Evolutionary conservation across 1,140 invertebrate species (phyloP), one percentile per base, ranked within the genome.

Genomic region (Camponotus pennsylvanicus): DNA sequence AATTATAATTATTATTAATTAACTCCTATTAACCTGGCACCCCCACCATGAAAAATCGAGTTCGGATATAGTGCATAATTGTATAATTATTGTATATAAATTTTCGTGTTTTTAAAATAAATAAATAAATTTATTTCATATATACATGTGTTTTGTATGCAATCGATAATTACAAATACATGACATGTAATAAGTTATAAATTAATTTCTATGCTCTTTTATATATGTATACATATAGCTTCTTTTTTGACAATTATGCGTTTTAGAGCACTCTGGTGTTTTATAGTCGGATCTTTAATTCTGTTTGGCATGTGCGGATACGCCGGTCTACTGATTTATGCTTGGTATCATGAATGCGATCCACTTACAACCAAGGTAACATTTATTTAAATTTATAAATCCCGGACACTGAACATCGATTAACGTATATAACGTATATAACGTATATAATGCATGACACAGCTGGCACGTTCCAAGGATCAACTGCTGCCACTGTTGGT

Each of bases 321-420:
- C 92, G 96, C 96, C 84, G 98, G 98, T 52, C 93, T 99, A 57
- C 94, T 98, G 15, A 97, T 98, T 34, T 98, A 97, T 92, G 98
- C 98, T 13, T 97, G 97, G 84, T 99, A 98, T 93, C 94, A 97
- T 84, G 96, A 97, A 86, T 99, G 98, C 92, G 98, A 99, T 96
- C 98, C 98, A 9, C 93, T 98, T 45, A 97, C 97, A 61, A 97
- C 97, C 6, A 96, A 96, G 95, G 96, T 97, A 95, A 88, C 61
- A 18, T 64, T 77, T 64, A 40, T 76, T 76, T 42, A 49, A 27
- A 27, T 27, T 27, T 27, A 27, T 27, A 27, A 27, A 6, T 32
- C 15, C 18, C 7, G 4, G 11, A 13, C n/a, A 34, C 27, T 59
- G 13, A 13, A 80, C 70, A 13, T 49, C 34, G 7, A 63, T 52